Percentiles rank a stretch among this genome's conserved stretches.
phyloP scores from a whole-genome alignment of 92 coral and sea anemone genomes.

The Porites divaricata region DNA sequence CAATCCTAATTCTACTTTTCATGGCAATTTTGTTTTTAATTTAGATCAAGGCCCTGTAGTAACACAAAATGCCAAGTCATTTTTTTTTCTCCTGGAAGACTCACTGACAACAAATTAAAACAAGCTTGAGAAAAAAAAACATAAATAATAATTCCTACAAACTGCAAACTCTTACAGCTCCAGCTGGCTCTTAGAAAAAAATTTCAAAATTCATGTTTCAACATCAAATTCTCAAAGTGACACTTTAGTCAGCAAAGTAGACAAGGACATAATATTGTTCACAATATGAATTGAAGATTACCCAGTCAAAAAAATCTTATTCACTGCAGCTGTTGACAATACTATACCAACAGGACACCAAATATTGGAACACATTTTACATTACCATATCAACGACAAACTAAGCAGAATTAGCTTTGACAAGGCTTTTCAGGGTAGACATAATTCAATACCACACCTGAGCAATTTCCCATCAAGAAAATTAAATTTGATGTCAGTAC shows the following conservation, averaged over 20 bases:
- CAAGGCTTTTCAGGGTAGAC: constrained; percentile 27
- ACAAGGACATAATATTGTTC: constrained; percentile 2
- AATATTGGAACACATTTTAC: constrained; percentile 35
- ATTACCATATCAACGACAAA: constrained; percentile 38
- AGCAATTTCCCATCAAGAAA: constrained; percentile 33
- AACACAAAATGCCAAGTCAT: background rate
- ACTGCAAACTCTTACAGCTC: background rate
- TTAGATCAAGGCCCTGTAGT: background rate
- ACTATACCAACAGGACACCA: constrained; percentile 22
- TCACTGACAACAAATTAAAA: background rate
- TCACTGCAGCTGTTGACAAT: constrained; percentile 24
- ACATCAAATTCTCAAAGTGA: constrained; percentile 12
- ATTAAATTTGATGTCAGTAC: constrained; percentile 28
- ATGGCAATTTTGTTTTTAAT: constrained; percentile 6
- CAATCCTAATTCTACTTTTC: constrained; percentile 30
- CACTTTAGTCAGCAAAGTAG: background rate
- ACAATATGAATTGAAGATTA: constrained; percentile 2
- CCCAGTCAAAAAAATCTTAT: constrained; percentile 27
- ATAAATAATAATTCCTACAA: background rate
- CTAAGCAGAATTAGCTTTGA: constrained; percentile 34
- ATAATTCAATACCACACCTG: constrained; percentile 43
- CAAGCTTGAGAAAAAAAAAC: background rate
- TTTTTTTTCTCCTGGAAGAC: constrained; percentile 8
- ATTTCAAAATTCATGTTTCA: constrained; percentile 2
- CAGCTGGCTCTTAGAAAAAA: constrained; percentile 20